phyloP scores from a whole-genome alignment of 2,888 invertebrate genomes.

The Hyppa rectilinea region DNA sequence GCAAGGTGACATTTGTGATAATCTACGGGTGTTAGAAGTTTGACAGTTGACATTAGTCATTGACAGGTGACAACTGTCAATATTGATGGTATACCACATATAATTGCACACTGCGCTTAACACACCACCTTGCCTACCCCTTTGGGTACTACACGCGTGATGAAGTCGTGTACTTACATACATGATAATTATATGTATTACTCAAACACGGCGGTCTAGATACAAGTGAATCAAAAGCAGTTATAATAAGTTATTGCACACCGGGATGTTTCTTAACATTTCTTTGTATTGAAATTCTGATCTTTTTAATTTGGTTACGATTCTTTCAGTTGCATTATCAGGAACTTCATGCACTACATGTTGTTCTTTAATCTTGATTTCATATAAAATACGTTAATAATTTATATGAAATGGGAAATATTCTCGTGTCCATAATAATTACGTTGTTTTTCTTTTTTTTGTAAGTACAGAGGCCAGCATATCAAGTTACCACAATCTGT shows the following conservation, averaged over 20 bases:
- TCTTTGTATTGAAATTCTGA: slow-evolving; percentile 24
- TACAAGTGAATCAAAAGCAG: slow-evolving; percentile 26
- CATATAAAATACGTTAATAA: not conserved
- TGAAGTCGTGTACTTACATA: slow-evolving; percentile 1
- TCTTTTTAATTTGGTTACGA: slow-evolving; percentile 10
- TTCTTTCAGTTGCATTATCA: slow-evolving; percentile 19
- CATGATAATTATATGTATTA: slow-evolving; percentile 31
- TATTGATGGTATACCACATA: too few relatives aligned
- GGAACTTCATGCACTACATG: slow-evolving; percentile 33
- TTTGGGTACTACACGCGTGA: not conserved
- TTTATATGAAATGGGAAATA: not conserved
- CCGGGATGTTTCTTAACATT: slow-evolving; percentile 35
- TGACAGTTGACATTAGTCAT: slow-evolving; percentile 14
- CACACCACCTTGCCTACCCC: not conserved
- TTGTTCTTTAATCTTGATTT: slow-evolving; percentile 5
- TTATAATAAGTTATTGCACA: slow-evolving; percentile 35
- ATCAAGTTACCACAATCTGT: too few relatives aligned
- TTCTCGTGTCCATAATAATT: not conserved
- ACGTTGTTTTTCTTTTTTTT: not conserved
- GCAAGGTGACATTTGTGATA: not conserved
- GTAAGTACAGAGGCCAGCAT: too few relatives aligned
- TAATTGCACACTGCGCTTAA: not conserved
- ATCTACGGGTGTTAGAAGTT: not conserved
- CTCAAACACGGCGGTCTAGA: slow-evolving; percentile 47
- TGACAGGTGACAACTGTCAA: not conserved